Base-by-base conservation (phyloP, 1,140 invertebrate species). In the Ceratina calcarata region DNA sequence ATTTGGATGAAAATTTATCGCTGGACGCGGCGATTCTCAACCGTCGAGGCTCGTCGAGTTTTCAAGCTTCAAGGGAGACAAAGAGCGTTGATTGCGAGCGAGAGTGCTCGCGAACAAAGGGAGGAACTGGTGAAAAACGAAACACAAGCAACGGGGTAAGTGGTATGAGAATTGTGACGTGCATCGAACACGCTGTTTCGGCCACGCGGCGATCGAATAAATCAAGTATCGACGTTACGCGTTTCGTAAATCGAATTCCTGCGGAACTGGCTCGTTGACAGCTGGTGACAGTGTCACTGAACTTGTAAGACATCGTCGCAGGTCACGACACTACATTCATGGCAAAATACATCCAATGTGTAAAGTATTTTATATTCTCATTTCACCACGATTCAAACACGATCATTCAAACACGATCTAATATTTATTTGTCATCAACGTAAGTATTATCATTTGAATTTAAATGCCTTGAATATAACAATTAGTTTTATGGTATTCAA, bases 151-250 rank as follows among this genome's bases (percentile, higher is more conserved):
- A 22, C 61, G 13, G 32, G 16, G 12, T 60, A 22, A 45, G 37
- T 10, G 18, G 49, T 24, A 61, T 53, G 69, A 37, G 20, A 20
- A 49, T 22, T 49, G 77, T 58, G 77, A 73, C 70, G 78, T 18
- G 53, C 10, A 49, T 79, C 71, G 32, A 51, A 6, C 37, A 10
- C 62, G 12, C 10, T 45, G 20, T 73, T 66, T 73, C 32, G 61
- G 51, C 61, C 69, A 32, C 53, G 61, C 37, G 37, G 20, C n/a
- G 18, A 16, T n/a, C 10, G 58, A 67, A 79, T 74, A 79, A 79
- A 74, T 79, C 70, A 73, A 79, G 73, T 79, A 79, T 79, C 78
- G 71, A 37, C 61, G 61, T 73, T 66, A 51, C 18, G 62, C 62
- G 37, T 57, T 61, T 13, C 61, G 71, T 67, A 66, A 67, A 79